Base-by-base conservation (phyloP, 2,113 vertebrate genomes). In the Microtus pennsylvanicus region DNA sequence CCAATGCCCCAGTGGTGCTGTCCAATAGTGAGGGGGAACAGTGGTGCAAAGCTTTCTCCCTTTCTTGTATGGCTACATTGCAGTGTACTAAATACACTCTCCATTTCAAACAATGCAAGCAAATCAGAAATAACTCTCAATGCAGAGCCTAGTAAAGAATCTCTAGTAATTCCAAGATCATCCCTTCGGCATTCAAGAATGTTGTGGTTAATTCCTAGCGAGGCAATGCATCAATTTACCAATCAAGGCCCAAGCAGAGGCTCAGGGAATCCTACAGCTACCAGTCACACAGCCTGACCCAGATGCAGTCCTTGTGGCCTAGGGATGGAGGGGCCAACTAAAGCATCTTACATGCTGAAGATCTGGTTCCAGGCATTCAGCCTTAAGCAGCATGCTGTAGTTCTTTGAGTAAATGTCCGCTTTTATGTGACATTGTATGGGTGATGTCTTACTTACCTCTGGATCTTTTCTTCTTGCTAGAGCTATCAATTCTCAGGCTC, bases 361-460 rank as follows among this genome's bases (percentile, higher is more conserved):
- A 8, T 26, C 9, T 2, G 99, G 99, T 97, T 99, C 99, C 93
- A 99, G 99, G 1, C 97, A 1, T 4, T 58, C 19, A 6, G 35
- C 98, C 97, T 99, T 99, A 99, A 38, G 61, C 98, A 99, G 98
- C 98, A 99, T 97, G 98, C 99, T 99, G 98, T 99, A 99, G 99
- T 55, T 99, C 98, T 99, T 99, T 98, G 99, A 99, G 98, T 99
- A 99, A 0, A 99, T 99, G 98, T 99, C 99, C 99, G 99, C 99
- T 98, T 99, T 99, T 72, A 99, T 99, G 35, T 99, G 99, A 16
- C 99, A 98, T 52, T 99, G 99, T 98, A 99, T 99, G 98, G 99
- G 99, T 1, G 99, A 99, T 99, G 99, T 99, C 98, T 99, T 99
- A 0, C 99, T 99, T 94, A 99, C 99, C 99, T 99, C 98, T 99